phyloP scores from a whole-genome alignment of 1,140 invertebrate species.

The Cydia splendana region DNA sequence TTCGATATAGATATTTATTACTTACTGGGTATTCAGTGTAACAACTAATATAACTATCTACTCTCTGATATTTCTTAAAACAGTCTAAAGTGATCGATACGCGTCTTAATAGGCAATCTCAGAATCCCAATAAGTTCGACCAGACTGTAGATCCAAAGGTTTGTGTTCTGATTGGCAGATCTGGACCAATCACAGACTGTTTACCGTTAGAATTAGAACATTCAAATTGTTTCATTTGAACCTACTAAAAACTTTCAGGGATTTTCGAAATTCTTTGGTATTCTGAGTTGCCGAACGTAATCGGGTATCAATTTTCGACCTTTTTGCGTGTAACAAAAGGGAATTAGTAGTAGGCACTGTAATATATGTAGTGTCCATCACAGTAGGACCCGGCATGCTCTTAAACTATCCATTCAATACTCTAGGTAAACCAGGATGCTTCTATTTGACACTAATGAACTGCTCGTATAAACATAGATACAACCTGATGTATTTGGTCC shows the following conservation, averaged over 20 bases:
- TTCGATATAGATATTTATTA: too few relatives aligned
- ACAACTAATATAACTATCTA: background rate
- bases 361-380: conserved; percentile 18
- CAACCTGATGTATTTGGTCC: background rate
- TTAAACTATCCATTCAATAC: conserved; percentile 11
- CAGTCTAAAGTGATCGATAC: background rate
- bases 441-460: background rate
- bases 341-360: conserved; percentile 25
- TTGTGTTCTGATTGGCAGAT: background rate
- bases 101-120: background rate
- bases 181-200: background rate
- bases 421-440: background rate
- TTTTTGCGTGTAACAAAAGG: conserved; percentile 25
- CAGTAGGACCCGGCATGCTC: conserved; percentile 22
- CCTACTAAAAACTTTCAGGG: background rate
- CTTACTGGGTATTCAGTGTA: background rate
- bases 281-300: background rate
- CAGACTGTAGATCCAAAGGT: background rate
- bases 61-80: conserved; percentile 1
- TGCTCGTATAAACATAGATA: background rate
- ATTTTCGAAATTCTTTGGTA: background rate
- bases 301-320: background rate
- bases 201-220: background rate
- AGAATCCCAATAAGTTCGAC: background rate
- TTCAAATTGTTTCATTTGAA: background rate